Percentiles rank a stretch among this genome's conserved stretches.
Conservation (phyloP, 2,797 vertebrate species). For the Cheirogaleus major region DNA sequence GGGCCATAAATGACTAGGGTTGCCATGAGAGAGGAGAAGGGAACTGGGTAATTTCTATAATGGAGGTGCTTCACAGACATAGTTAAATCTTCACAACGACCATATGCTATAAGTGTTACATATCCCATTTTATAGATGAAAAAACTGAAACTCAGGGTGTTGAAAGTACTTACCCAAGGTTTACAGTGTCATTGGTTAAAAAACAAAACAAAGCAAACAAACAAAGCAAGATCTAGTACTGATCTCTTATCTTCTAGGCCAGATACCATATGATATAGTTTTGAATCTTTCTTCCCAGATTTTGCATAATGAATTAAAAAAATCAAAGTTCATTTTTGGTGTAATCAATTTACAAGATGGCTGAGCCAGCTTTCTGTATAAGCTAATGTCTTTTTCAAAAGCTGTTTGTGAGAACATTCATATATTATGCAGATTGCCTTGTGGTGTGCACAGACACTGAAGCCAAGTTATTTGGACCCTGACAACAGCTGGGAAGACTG, state of each 20-base stretch:
- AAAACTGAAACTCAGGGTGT: background rate
- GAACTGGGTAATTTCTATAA: background rate
- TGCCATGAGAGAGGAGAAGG: background rate
- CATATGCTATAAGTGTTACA: background rate
- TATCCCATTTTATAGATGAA: background rate
- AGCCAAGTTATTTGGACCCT: background rate
- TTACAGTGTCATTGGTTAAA: background rate
- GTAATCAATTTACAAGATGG: background rate
- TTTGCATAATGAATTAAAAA: constrained; percentile 9
- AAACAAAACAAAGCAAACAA: background rate
- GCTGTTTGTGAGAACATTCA: background rate
- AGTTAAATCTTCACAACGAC: background rate
- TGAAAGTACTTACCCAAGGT: background rate
- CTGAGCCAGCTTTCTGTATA: background rate
- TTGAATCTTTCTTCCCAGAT: background rate
- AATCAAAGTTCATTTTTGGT: background rate
- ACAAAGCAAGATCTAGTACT: background rate
- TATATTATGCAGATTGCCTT: background rate
- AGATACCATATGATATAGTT: background rate
- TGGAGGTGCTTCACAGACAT: background rate
- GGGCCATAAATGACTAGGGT: background rate
- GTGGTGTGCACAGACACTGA: background rate
- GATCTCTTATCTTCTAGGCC: background rate
- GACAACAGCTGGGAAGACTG: background rate
- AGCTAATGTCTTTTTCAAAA: background rate